Conservation (phyloP, 64 coral and sea anemone genomes). For the Actinia equina region DNA sequence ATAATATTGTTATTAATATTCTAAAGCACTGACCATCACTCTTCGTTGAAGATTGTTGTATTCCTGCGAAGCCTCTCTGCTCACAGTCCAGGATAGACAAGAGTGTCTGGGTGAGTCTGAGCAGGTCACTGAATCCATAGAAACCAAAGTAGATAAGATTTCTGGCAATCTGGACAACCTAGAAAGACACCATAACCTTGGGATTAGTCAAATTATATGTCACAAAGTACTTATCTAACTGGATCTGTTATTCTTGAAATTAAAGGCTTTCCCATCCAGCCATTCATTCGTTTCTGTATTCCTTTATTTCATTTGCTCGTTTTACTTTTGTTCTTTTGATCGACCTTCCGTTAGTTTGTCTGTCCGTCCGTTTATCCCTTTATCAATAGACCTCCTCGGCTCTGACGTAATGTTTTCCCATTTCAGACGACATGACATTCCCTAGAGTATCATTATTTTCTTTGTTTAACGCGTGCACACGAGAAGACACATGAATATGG, state of each 20-base stretch:
- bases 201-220: background rate
- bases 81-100: slow-evolving; percentile 97
- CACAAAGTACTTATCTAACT: too few species aligned
- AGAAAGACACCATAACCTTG: background rate
- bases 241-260: background rate
- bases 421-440: too few species aligned
- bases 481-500: too few species aligned
- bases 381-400: too few species aligned
- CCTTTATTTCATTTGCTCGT: background rate
- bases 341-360: background rate
- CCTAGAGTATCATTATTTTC: too few species aligned
- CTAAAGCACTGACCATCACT: slow-evolving; percentile 38
- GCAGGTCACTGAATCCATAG: slow-evolving; percentile 95
- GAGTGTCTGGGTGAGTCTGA: slow-evolving; percentile 80
- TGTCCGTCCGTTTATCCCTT: background rate
- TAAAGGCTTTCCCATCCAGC: background rate
- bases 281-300: background rate
- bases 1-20: background rate
- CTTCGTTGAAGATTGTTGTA: slow-evolving; percentile 57
- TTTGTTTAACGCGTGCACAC: too few species aligned
- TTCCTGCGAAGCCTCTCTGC: slow-evolving; percentile 78
- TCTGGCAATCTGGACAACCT: slow-evolving; percentile 98
- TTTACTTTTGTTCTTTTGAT: too few species aligned
- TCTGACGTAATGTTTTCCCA: too few species aligned
- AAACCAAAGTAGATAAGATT: slow-evolving; percentile 99